Evolutionary conservation across 2,797 vertebrate genomes (phyloP).

Genomic region (Dermochelys coriacea): DNA sequence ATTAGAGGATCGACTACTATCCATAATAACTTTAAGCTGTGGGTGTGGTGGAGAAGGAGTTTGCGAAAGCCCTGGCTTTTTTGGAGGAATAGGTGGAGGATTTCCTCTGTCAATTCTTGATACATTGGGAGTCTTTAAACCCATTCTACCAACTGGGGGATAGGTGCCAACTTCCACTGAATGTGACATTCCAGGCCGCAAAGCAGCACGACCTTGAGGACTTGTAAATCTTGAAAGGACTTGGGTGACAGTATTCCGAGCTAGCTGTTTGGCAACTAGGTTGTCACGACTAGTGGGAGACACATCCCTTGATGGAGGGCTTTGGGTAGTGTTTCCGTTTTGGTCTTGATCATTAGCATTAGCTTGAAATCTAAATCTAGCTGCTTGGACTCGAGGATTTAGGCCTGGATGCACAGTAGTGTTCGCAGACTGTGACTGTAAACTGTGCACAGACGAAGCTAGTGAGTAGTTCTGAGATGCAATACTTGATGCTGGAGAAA

Average conservation of each 20-base stretch:
- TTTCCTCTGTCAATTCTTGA: slow-evolving; percentile 96
- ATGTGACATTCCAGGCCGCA: slow-evolving; percentile 86
- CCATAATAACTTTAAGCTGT: slow-evolving; percentile 91
- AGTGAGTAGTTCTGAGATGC: slow-evolving; percentile 69
- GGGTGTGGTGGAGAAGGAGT: slow-evolving; percentile 95
- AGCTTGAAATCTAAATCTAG: slow-evolving; percentile 94
- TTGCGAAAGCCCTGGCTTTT: slow-evolving; percentile 98
- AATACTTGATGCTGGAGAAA: slow-evolving; percentile 62
- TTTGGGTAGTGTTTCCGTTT: slow-evolving; percentile 94
- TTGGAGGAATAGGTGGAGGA: slow-evolving; percentile 98
- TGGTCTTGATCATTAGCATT: slow-evolving; percentile 94
- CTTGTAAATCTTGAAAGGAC: slow-evolving; percentile 96
- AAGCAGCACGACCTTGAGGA: slow-evolving; percentile 83
- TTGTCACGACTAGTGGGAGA: slow-evolving; percentile 96
- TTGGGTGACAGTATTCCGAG: slow-evolving; percentile 97
- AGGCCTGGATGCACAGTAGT: slow-evolving; percentile 85
- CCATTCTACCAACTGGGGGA: slow-evolving; percentile 86
- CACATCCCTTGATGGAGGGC: slow-evolving; percentile 91
- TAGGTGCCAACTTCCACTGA: slow-evolving; percentile 85
- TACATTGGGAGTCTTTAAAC: slow-evolving; percentile 91
- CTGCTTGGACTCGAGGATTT: slow-evolving; percentile 94
- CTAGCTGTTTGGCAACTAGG: slow-evolving; percentile 94
- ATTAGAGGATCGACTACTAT: slow-evolving; percentile 88
- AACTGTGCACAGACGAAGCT: slow-evolving; percentile 76
- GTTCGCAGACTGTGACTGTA: slow-evolving; percentile 81